These are phyloP conservation scores for Fregata magnificens DNA, from an alignment of 2,113 vertebrate genomes.

Conservation along the genomic window DNA sequence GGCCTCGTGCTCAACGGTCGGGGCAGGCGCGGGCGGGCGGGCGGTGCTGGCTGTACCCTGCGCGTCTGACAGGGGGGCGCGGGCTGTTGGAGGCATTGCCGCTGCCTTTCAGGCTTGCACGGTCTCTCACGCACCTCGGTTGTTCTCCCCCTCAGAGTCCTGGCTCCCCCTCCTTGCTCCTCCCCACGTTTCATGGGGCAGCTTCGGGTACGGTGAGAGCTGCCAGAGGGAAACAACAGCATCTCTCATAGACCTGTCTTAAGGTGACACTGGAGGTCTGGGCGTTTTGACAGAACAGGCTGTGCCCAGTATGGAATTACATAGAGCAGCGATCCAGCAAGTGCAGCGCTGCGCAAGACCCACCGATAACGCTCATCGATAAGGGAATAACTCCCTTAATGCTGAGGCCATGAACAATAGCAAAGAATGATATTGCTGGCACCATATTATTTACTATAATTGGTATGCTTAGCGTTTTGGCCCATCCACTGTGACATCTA, in stretches of 20 bases:
- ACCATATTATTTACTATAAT: rapidly evolving
- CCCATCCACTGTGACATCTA: rapidly evolving
- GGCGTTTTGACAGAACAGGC: not conserved
- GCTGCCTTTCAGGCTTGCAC: rapidly evolving
- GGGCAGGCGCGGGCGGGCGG: too few relatives aligned
- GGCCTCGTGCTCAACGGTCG: too few relatives aligned
- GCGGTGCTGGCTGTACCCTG: not conserved
- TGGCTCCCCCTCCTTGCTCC: too few relatives aligned
- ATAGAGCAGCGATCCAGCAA: not conserved
- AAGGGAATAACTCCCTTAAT: not conserved
- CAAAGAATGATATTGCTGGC: not conserved
- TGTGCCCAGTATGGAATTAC: rapidly evolving
- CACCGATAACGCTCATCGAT: rapidly evolving
- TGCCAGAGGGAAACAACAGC: too few relatives aligned
- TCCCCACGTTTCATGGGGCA: rapidly evolving
- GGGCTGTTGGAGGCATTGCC: not conserved
- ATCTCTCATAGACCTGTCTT: rapidly evolving
- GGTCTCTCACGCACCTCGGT: rapidly evolving
- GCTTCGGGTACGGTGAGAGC: too few relatives aligned
- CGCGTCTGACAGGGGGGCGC: not conserved
- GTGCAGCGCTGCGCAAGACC: not conserved
- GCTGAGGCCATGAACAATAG: not conserved
- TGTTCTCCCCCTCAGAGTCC: not conserved
- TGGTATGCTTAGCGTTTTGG: not conserved
- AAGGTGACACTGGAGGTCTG: too few relatives aligned